Conservation (phyloP, 2,113 vertebrate genomes). For the Sapajus apella region DNA sequence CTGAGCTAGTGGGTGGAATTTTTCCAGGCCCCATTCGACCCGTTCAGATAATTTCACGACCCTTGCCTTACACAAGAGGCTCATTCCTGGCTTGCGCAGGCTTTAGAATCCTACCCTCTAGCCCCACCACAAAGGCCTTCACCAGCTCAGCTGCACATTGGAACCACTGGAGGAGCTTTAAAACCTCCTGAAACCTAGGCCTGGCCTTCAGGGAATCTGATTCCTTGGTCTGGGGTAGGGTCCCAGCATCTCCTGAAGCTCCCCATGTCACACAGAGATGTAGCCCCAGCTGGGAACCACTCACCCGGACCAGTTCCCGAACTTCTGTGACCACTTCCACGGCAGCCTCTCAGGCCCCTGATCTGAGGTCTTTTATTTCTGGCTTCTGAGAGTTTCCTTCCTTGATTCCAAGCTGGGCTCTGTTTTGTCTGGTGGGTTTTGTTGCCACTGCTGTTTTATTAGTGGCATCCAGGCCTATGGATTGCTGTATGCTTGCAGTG, state of each 20-base stretch:
- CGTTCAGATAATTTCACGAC: not conserved
- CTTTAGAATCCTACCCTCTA: not conserved
- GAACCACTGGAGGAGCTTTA: not conserved
- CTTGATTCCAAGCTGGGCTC: not conserved
- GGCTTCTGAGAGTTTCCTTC: not conserved
- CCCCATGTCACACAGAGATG: fast-evolving
- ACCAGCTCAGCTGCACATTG: not conserved
- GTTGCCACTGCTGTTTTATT: not conserved
- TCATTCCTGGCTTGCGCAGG: not conserved
- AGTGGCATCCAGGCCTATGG: not conserved
- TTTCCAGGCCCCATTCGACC: not conserved
- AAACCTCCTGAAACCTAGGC: not conserved
- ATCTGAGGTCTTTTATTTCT: not conserved
- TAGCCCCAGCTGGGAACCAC: not conserved
- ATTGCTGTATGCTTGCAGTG: too few species aligned
- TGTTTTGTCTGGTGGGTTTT: not conserved
- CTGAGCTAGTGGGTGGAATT: not conserved
- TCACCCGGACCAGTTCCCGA: not conserved
- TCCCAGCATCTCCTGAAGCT: not conserved
- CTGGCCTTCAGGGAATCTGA: not conserved
- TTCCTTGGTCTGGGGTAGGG: not conserved
- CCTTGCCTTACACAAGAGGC: fast-evolving
- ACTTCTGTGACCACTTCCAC: fast-evolving
- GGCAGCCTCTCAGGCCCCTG: too few species aligned
- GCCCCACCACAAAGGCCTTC: not conserved